Percentiles rank a stretch among this genome's conserved stretches.
Evolutionary conservation across 2,113 vertebrate genomes (phyloP).

Genomic region (Thalassoma bifasciatum): DNA sequence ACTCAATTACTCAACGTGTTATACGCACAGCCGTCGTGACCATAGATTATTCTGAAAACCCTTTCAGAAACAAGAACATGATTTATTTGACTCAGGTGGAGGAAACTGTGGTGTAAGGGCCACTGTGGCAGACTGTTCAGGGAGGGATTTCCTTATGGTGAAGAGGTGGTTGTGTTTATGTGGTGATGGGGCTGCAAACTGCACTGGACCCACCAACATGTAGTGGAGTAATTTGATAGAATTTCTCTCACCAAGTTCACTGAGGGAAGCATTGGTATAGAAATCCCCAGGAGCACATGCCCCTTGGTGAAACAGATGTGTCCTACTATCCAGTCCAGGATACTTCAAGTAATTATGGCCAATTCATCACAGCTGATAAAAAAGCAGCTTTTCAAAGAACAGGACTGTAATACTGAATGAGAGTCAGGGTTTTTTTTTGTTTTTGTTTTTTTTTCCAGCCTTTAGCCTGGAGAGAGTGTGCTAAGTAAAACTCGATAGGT

Average conservation of each 20-base stretch:
- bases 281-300: conserved; percentile 39
- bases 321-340: conserved; percentile 45
- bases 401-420: conserved; percentile 26
- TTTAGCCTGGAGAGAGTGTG: not conserved
- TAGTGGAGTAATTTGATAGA: not conserved
- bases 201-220: conserved; percentile 8
- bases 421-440: not conserved
- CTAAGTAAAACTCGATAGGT: not conserved
- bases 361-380: conserved; percentile 11
- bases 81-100: conserved; percentile 66
- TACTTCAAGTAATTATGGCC: conserved; percentile 39
- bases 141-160: conserved; percentile 46
- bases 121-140: conserved; percentile 26
- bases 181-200: conserved; percentile 40
- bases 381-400: not conserved
- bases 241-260: conserved; percentile 12
- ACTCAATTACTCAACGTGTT: conserved; percentile 72
- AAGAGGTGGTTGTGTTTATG: conserved; percentile 28
- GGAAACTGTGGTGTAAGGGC: conserved; percentile 3
- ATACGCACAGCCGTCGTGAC: conserved; percentile 28
- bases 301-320: conserved; percentile 63
- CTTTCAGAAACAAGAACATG: conserved; percentile 49
- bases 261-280: conserved; percentile 1
- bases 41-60: conserved; percentile 40
- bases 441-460: not conserved